Base-by-base conservation (phyloP, 2,797 vertebrate genomes). In the Phoebastria nigripes region DNA sequence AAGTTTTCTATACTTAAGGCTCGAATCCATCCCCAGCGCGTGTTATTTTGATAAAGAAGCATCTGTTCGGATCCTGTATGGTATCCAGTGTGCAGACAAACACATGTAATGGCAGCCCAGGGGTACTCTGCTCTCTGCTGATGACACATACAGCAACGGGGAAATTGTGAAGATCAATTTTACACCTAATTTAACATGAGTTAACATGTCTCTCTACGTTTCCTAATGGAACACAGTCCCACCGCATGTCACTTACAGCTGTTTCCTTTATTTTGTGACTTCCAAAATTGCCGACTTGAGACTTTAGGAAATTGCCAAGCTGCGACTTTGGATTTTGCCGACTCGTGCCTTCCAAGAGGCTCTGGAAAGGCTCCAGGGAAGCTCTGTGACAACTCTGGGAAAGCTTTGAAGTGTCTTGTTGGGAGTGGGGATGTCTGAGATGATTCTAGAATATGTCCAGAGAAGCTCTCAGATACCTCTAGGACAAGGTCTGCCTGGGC, bases 111-210 rank as follows among this genome's bases (percentile, higher is more conserved):
- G 76, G 90, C 55, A 28, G 76, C 77, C 69, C 63, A 3, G 56
- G 67, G 69, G 59, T 42, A 18, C 81, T 78, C 62, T 29, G 51
- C 55, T 47, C 85, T 72, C 92, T 72, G 81, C 94, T 61, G 73
- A 66, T 82, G 94, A 87, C 72, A 82, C 19, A 22, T 13, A 72
- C 21, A 39, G 90, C 81, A 44, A 59, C 3, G 6, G 42, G 63
- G 69, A 82, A 82, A 85, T 73, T 8, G 78, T 4, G 31, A 87
- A 85, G 81, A 73, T 87, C 55, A 24, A 73, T 87, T 93, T 97
- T 93, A 92, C 92, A 92, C 93, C 91, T n/a, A 20, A 90, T 90
- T 95, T 94, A 90, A 62, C 83, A 71, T 6, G n/a, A 94, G 83
- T 73, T 82, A 58, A 51, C 82, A n/a, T 52, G 73, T 74, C 76